A percentile compares a stretch with the other conserved stretches of the same genome.
phyloP scores from a whole-genome alignment of 2,888 invertebrate species.

The Dinocampus coccinellae region DNA sequence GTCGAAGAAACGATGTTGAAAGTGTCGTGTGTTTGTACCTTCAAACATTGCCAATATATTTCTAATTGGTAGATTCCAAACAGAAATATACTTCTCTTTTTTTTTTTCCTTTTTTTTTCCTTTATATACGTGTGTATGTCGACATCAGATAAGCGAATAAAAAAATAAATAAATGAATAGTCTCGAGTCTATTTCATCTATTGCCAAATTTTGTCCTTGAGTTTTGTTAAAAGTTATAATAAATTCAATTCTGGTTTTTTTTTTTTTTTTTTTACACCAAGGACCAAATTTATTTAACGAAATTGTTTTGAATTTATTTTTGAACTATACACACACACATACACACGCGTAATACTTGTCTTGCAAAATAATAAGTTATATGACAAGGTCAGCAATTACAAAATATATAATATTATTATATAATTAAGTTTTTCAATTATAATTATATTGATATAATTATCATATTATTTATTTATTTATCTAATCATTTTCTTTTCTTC shows the following conservation, averaged over 20 bases:
- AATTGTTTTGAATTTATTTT: no score
- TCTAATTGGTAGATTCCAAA: neutral
- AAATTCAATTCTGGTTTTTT: no score
- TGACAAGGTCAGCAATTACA: neutral
- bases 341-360: neutral
- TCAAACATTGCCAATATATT: neutral
- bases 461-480: no score
- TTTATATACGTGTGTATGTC: neutral
- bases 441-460: no score
- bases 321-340: neutral
- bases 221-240: neutral
- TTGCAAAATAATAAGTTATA: neutral
- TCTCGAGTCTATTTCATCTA: neutral
- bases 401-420: neutral
- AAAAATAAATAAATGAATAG: neutral
- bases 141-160: neutral
- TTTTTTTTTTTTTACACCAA: neutral
- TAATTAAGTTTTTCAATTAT: neutral
- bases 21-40: neutral
- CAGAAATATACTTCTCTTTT: no score
- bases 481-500: no score
- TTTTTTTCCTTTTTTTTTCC: no score
- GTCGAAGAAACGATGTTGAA: neutral
- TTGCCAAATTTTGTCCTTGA: conserved; percentile 3
- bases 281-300: neutral